These are phyloP conservation scores for Neuroterus valhalla DNA, from an alignment of 1,140 invertebrate species.

Conservation along the genomic window DNA sequence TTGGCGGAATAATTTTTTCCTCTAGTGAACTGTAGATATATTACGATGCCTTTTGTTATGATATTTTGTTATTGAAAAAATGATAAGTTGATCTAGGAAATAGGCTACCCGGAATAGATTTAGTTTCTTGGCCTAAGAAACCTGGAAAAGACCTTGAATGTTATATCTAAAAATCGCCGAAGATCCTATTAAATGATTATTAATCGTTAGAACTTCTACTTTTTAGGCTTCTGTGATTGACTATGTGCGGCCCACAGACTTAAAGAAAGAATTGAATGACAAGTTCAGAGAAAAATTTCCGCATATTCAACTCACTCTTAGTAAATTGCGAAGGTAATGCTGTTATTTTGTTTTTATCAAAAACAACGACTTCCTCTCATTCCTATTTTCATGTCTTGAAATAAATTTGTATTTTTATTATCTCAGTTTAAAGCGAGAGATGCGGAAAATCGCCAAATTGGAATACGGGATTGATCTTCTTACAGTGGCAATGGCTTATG, in stretches of 20 bases:
- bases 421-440: slow-evolving; percentile 93
- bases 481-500: slow-evolving; percentile 96
- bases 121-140: no score
- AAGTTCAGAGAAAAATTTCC: slow-evolving; percentile 98
- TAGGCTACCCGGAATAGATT: no score
- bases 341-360: slow-evolving; percentile 34
- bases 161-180: no score
- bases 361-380: background rate
- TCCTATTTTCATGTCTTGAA: background rate
- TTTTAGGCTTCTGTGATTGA: slow-evolving; percentile 93
- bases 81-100: no score
- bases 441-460: slow-evolving; percentile 93
- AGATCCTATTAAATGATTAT: background rate
- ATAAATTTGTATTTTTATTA: slow-evolving; percentile 39
- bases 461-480: slow-evolving; percentile 91
- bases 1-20: no score
- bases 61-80: no score
- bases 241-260: slow-evolving; percentile 95
- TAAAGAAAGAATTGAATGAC: slow-evolving; percentile 98
- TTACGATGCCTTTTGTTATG: no score
- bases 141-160: no score
- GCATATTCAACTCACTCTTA: slow-evolving; percentile 94
- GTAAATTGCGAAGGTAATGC: slow-evolving; percentile 93
- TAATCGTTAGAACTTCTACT: slow-evolving; percentile 47
- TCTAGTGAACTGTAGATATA: no score